phyloP scores from a whole-genome alignment of 2,797 vertebrate genomes.

The Pterois miles region DNA sequence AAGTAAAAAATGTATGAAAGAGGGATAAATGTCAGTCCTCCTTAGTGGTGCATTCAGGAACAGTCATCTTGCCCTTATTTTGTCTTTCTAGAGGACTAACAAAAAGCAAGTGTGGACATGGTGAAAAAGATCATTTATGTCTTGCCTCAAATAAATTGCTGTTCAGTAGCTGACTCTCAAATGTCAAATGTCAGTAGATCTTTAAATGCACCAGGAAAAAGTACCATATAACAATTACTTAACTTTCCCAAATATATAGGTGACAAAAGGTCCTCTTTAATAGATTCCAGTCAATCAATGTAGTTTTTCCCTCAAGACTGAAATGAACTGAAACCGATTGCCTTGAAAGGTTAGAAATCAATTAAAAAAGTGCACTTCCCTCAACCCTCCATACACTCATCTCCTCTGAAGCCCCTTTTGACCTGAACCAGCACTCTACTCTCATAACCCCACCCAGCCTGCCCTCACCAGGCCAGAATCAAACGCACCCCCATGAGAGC shows the following conservation, averaged over 20 bases:
- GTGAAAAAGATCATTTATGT: not conserved
- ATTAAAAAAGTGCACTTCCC: not conserved
- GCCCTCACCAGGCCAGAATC: constrained; percentile 21
- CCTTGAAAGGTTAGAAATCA: constrained; percentile 12
- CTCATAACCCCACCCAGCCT: not conserved
- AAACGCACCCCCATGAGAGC: constrained; percentile 29
- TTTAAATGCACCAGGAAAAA: not conserved
- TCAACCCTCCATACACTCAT: not conserved
- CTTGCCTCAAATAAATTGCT: not conserved
- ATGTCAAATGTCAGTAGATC: not conserved
- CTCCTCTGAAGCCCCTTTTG: constrained; percentile 16
- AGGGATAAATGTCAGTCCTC: not conserved
- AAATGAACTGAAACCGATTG: not conserved
- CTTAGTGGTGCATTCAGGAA: not conserved
- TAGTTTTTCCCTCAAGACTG: not conserved
- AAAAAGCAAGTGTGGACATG: not conserved
- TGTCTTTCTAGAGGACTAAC: not conserved
- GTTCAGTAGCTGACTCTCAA: not conserved
- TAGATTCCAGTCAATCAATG: not conserved
- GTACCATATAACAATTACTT: not conserved
- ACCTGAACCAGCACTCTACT: constrained; percentile 1
- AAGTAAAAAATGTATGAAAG: too few relatives aligned
- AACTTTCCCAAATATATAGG: not conserved
- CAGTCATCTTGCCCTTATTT: not conserved
- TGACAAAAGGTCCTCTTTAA: not conserved